Evolutionary conservation across 2,888 invertebrate genomes (phyloP), one percentile per base, ranked within the genome.

Genomic region (Rhimphoctona megacephalus): DNA sequence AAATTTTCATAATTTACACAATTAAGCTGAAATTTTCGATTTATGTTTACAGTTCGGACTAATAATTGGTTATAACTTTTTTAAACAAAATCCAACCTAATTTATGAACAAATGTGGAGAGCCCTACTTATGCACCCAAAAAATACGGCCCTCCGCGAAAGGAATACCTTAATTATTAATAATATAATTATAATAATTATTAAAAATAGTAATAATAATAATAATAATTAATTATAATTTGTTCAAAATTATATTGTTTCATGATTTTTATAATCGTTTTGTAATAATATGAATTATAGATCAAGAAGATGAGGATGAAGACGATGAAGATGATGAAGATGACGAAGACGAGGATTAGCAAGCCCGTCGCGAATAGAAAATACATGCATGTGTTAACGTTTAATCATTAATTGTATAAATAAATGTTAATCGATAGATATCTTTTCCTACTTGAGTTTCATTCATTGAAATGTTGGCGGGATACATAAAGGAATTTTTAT

Each of bases 311-410:
- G 39, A 39, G 39, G 39, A 39, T 6, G 8, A 39, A 39, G 91
- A 90, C 0, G 90, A 91, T 7, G 89, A 89, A 4, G 89, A 90
- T 4, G 89, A 88, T 0, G 90, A 90, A 6, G 90, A 90, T 0
- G 87, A 88, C 11, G 88, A 90, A 11, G 89, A 90, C 17, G 76
- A 85, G 14, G 83, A 87, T 76, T 79, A 86, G 77, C 3, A 22
- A 83, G 43, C 30, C 1, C 17, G 5, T 49, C 39, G 49, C 39
- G 49, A 8, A 54, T 70, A 25, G n/a, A 43, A 73, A 72, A 25
- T 33, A 74, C 33, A 33, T 19, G 1, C 43, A 43, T 43, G 14
- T 1, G 43, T 67, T 11, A 9, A 49, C 30, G 49, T 70, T 9
- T 30, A 9, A 39, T 6, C 9, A 49, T 70, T 49, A 30, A 49